Percentiles rank a stretch among this genome's conserved stretches.
These are phyloP conservation scores for Mesocricetus auratus DNA, from an alignment of 2,113 vertebrate species.

Conservation along the genomic window DNA sequence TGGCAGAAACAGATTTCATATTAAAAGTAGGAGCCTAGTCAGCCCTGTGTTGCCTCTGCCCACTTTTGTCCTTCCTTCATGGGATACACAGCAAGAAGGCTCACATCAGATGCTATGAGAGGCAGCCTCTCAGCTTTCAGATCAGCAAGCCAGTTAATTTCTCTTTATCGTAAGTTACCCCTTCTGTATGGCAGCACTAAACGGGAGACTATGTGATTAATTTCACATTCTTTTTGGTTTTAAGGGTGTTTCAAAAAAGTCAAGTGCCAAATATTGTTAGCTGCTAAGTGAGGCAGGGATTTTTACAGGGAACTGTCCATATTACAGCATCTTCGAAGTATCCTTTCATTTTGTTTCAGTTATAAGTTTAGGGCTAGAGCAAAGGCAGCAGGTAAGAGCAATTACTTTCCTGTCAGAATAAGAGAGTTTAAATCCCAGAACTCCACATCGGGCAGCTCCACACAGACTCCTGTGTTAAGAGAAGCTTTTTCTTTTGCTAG, in stretches of 20 bases:
- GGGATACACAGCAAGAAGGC: background rate
- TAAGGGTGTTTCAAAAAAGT: background rate
- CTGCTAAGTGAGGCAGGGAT: background rate
- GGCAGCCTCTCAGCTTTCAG: background rate
- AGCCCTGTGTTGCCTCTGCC: background rate
- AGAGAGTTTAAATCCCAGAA: background rate
- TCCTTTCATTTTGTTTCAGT: background rate
- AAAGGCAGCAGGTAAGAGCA: background rate
- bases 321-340: background rate
- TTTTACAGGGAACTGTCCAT: background rate
- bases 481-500: no score
- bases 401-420: background rate
- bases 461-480: background rate
- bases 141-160: background rate
- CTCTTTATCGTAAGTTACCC: background rate
- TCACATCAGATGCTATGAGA: background rate
- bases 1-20: background rate
- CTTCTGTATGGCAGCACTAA: background rate
- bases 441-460: background rate
- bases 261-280: background rate
- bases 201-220: background rate
- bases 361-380: background rate
- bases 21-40: background rate
- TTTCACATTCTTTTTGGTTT: background rate
- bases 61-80: background rate